phyloP scores from a whole-genome alignment of 2,113 vertebrate species.

The Scomber scombrus region DNA sequence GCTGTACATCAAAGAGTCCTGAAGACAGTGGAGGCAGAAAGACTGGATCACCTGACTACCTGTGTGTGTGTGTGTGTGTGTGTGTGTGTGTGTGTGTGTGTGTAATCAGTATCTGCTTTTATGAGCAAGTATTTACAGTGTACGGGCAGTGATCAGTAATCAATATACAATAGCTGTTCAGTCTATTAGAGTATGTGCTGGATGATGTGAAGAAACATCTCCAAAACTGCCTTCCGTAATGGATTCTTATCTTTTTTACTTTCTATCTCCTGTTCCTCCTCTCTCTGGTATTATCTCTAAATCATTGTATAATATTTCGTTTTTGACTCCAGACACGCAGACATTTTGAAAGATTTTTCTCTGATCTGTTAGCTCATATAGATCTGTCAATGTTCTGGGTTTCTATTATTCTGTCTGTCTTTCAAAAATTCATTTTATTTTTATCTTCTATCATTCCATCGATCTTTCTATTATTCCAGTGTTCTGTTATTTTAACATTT shows the following conservation, averaged over 20 bases:
- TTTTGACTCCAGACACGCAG: background rate
- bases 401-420: no score
- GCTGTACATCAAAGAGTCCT: background rate
- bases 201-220: background rate
- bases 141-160: background rate
- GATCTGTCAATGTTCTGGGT: no score
- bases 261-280: no score
- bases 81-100: no score
- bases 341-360: no score
- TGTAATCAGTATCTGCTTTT: background rate
- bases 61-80: background rate
- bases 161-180: constrained; percentile 1
- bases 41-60: constrained; percentile 9
- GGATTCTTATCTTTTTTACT: background rate
- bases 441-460: no score
- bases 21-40: background rate
- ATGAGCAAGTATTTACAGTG: background rate
- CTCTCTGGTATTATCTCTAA: no score
- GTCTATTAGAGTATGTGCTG: background rate
- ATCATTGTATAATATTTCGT: background rate
- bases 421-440: no score
- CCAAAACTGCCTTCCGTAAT: background rate
- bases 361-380: no score
- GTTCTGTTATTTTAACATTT: no score
- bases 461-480: no score